Percentiles rank a stretch among this genome's conserved stretches.
phyloP scores from a whole-genome alignment of 2,113 vertebrate species.

The Melozone crissalis region DNA sequence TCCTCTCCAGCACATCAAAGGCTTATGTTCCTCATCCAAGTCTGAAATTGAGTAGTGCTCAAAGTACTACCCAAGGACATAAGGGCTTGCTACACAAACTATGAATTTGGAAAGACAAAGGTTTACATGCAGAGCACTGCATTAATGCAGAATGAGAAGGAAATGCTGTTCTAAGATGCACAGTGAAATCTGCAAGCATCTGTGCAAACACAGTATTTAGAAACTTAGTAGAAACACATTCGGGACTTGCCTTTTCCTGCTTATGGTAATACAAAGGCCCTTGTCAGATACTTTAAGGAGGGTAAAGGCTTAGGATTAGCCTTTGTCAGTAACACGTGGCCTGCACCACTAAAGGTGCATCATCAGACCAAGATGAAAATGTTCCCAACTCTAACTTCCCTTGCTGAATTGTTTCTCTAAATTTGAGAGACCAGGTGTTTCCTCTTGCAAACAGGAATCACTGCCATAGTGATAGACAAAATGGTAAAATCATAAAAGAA shows the following conservation, averaged over 20 bases:
- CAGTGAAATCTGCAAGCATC: neutral
- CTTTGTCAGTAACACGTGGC: neutral
- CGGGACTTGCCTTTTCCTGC: neutral
- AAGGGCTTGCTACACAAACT: neutral
- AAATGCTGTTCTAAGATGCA: neutral
- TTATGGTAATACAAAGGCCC: neutral
- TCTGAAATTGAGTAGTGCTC: rapidly evolving
- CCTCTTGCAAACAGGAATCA: neutral
- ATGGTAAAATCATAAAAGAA: neutral
- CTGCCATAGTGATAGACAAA: neutral
- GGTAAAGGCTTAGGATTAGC: neutral
- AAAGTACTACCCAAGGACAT: neutral
- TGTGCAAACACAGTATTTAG: neutral
- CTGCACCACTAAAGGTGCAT: neutral
- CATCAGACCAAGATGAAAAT: neutral
- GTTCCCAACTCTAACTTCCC: neutral
- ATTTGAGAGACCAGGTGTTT: neutral
- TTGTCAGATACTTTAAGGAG: neutral
- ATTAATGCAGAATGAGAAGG: neutral
- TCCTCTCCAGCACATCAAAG: neutral
- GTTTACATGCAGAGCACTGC: neutral
- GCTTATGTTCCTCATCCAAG: neutral
- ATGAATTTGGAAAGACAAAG: neutral
- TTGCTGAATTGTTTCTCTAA: neutral
- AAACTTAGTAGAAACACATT: neutral